Base-by-base conservation (phyloP, 2,113 vertebrate genomes). In the Zosterops japonicus region DNA sequence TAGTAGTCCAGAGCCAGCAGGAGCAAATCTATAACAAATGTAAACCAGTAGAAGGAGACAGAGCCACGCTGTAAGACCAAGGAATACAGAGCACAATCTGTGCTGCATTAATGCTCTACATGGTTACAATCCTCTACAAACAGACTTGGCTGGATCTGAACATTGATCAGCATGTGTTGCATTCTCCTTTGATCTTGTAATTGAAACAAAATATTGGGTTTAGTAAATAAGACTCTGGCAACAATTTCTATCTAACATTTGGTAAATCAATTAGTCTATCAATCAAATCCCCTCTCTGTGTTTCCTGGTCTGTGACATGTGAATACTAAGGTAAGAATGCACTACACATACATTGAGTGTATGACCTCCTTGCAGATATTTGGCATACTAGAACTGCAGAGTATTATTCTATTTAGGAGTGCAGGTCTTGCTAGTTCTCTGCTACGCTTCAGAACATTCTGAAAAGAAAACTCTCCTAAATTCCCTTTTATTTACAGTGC, bases 1-100 rank as follows among this genome's bases (percentile, higher is more conserved):
- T 14, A 46, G 29, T 5, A 39, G 52, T 44, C 36, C 44, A 68
- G 52, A 92, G 77, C 6, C 64, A 52, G 44, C 0, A 84, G 75
- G 5, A 83, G 63, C 46, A 76, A 46, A 70, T 39, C 53, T 49
- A 1, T 59, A 89, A 33, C 64, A 65, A 83, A 55, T 2, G 7
- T 21, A 47, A 91, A 65, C 82, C 95, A 70, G 87, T 47, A 95
- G 94, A 89, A 95, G 93, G 95, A 79, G 93, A 90, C 75, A 94
- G 49, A 85, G 84, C 78, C 70, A 67, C 82, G 7, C 22, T 59
- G 46, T 14, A 12, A 6, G 52, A 27, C 13, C 53, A 6, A 28
- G 44, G 41, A 81, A n/a, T 18, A 12, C 2, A 0, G n/a, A 57
- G 33, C 39, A 61, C 63, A 91, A 42, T 56, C 81, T 92, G 77